Percentiles rank a stretch among this genome's conserved stretches.
Conservation (phyloP, 1,140 invertebrate species). For the Calliphora vicina region DNA sequence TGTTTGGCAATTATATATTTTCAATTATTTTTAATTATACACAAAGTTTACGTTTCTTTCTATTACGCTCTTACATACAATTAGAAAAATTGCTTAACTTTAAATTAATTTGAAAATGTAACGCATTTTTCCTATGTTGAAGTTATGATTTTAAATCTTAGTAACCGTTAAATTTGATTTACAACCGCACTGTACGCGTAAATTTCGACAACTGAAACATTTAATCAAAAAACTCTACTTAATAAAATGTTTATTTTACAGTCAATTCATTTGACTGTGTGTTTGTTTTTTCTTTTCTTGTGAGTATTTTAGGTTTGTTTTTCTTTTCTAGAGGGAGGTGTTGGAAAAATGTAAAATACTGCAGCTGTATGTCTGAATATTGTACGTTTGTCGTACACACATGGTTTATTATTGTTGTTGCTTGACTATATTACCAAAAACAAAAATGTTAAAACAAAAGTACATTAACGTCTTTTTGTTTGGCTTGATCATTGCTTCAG, state of each 20-base stretch:
- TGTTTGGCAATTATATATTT: background rate
- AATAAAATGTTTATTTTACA: constrained; percentile 28
- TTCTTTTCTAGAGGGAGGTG: background rate
- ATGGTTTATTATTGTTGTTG: background rate
- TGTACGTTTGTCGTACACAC: background rate
- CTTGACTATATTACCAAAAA: background rate
- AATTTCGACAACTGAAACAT: constrained; percentile 23
- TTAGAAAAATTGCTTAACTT: no score
- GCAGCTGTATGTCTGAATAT: background rate
- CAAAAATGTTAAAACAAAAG: background rate
- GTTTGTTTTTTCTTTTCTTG: background rate
- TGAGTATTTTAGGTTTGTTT: background rate
- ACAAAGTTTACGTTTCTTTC: background rate
- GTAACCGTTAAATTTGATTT: background rate
- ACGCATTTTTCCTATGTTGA: no score
- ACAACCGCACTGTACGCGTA: constrained; percentile 24
- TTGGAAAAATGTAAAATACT: background rate
- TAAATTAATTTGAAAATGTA: no score
- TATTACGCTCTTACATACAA: no score
- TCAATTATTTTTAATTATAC: background rate
- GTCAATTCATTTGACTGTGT: background rate
- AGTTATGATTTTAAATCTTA: background rate
- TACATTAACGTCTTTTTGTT: background rate
- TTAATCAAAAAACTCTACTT: background rate
- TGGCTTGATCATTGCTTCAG: background rate